phyloP scores from a whole-genome alignment of 2,888 invertebrate species.

The Conistra vaccinii region DNA sequence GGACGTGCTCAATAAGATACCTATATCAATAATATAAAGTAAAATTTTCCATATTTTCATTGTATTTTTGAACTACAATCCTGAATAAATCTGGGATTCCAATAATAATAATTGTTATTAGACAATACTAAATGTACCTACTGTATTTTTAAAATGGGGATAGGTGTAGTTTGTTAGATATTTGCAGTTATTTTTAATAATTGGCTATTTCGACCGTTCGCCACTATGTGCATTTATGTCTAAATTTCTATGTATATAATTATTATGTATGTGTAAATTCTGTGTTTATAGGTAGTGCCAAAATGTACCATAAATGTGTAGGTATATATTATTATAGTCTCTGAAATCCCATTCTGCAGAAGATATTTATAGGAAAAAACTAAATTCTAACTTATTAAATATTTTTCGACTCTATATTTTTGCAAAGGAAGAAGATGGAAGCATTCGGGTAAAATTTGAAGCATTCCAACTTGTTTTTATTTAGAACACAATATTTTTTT shows the following conservation, averaged over 20 bases:
- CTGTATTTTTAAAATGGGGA: conserved; percentile 71
- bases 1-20: conserved; percentile 1
- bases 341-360: conserved; percentile 41
- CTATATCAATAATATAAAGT: conserved; percentile 6
- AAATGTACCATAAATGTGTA: conserved; percentile 67
- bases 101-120: conserved; percentile 46
- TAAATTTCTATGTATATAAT: conserved; percentile 63
- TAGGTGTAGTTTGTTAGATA: conserved; percentile 71
- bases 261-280: conserved; percentile 57
- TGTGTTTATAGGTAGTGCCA: conserved; percentile 74
- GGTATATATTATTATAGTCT: conserved; percentile 49
- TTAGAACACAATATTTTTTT: conserved; percentile 55
- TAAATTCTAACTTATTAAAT: conserved; percentile 54
- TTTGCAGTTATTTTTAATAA: conserved; percentile 56
- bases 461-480: conserved; percentile 71
- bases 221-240: conserved; percentile 69
- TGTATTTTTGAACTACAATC: conserved; percentile 28
- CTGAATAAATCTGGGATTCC: conserved; percentile 38
- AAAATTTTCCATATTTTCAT: conserved; percentile 26
- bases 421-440: conserved; percentile 52
- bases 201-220: conserved; percentile 46
- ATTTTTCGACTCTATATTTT: conserved; percentile 73
- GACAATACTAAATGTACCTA: conserved; percentile 63
- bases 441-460: conserved; percentile 57
- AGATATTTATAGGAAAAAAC: conserved; percentile 51